These are phyloP conservation scores for Tragulus kanchil DNA, from an alignment of 2,113 vertebrate genomes.

Conservation along the genomic window DNA sequence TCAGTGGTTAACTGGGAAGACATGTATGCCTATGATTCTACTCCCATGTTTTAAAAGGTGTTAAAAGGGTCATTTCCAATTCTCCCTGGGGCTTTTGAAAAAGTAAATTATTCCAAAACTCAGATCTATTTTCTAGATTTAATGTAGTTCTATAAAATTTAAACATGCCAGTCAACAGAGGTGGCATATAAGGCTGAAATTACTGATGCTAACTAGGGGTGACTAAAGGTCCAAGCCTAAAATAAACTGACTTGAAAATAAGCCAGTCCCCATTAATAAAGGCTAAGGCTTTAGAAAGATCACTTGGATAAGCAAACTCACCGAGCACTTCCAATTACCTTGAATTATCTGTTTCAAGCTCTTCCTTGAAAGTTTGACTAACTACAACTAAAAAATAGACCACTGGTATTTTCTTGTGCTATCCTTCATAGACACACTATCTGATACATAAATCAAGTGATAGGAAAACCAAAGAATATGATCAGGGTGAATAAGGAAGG, in stretches of 20 bases:
- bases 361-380: background rate
- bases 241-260: background rate
- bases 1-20: background rate
- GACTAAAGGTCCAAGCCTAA: background rate
- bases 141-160: background rate
- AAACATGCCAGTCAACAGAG: slow-evolving; percentile 21
- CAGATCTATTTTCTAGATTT: background rate
- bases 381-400: slow-evolving; percentile 18
- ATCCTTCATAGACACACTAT: slow-evolving; percentile 10
- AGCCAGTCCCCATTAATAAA: slow-evolving; percentile 48
- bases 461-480: slow-evolving; percentile 48
- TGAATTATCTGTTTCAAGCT: slow-evolving; percentile 39
- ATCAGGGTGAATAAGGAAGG: background rate
- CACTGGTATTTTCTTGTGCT: slow-evolving; percentile 35
- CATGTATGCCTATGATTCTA: background rate
- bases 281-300: slow-evolving; percentile 44
- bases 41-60: background rate
- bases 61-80: background rate
- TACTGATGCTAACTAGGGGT: slow-evolving; percentile 68
- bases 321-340: background rate
- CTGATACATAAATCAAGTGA: background rate
- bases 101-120: background rate
- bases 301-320: background rate
- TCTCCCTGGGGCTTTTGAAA: background rate
- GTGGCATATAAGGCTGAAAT: slow-evolving; percentile 50